phyloP scores from a whole-genome alignment of 2,797 vertebrate genomes.

The Cetoscarus ocellatus region DNA sequence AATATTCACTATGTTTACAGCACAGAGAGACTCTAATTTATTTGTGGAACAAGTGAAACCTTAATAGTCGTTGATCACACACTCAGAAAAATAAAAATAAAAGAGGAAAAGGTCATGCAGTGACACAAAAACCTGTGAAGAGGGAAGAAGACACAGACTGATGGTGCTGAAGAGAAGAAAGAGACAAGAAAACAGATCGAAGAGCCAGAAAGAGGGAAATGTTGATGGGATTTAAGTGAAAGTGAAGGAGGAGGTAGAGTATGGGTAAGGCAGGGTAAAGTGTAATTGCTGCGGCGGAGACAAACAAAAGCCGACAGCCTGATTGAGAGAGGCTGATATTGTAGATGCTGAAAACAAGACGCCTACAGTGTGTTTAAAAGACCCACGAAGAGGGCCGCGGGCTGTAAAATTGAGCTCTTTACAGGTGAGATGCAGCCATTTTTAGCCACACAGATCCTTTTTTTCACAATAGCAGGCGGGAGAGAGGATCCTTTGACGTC shows the following conservation, averaged over 20 bases:
- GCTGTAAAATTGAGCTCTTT: constrained; percentile 34
- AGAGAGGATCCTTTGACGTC: constrained; percentile 14
- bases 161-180: constrained; percentile 26
- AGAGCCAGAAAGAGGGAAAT: constrained; percentile 37
- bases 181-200: constrained; percentile 64
- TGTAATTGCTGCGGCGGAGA: constrained; percentile 49
- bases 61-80: constrained; percentile 66
- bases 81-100: constrained; percentile 33
- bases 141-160: constrained; percentile 29
- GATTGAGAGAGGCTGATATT: constrained; percentile 44
- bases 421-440: constrained; percentile 17
- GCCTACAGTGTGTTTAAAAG: constrained; percentile 27
- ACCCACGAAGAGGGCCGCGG: constrained; percentile 29
- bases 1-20: too few relatives aligned
- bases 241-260: constrained; percentile 45
- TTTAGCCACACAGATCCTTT: constrained; percentile 21
- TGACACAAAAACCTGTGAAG: constrained; percentile 34
- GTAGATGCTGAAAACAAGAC: constrained; percentile 28
- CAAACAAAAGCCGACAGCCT: constrained; percentile 48
- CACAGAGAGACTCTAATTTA: constrained; percentile 50
- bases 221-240: constrained; percentile 61
- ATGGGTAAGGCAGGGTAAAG: constrained; percentile 12
- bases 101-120: constrained; percentile 9
- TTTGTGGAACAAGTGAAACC: constrained; percentile 45
- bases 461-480: constrained; percentile 5